phyloP scores from a whole-genome alignment of 1,140 invertebrate genomes.

The Drosophila arizonae region DNA sequence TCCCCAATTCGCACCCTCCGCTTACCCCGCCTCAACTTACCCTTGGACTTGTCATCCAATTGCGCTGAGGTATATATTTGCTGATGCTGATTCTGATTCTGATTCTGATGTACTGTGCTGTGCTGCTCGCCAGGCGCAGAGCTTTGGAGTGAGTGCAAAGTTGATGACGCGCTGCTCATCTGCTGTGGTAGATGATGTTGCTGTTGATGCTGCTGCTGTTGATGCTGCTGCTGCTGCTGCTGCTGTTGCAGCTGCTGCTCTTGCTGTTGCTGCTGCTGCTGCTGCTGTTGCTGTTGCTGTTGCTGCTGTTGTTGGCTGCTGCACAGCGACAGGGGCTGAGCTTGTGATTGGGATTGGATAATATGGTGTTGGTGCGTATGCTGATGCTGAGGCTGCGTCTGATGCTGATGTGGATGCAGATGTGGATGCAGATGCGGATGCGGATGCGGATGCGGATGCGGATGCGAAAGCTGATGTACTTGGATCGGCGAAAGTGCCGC shows the following conservation, averaged over 20 bases:
- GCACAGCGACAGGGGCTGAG: constrained; percentile 31
- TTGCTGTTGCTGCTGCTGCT: constrained; percentile 46
- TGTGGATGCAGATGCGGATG: constrained; percentile 24
- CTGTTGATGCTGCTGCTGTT: constrained; percentile 40
- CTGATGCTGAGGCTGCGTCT: constrained; percentile 40
- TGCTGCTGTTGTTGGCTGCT: constrained; percentile 41
- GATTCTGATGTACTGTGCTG: constrained; percentile 41
- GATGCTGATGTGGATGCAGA: constrained; percentile 54
- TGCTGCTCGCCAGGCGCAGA: constrained; percentile 36
- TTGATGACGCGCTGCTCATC: constrained; percentile 37
- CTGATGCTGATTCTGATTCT: constrained; percentile 32
- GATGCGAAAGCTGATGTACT: constrained; percentile 58
- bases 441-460: constrained; percentile 54
- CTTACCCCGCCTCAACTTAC: constrained; percentile 36
- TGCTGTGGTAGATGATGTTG: constrained; percentile 51
- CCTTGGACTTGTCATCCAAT: constrained; percentile 68
- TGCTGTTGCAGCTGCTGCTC: constrained; percentile 22
- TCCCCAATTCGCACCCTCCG: not conserved
- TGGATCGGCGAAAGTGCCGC: constrained; percentile 51
- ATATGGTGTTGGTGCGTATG: constrained; percentile 48
- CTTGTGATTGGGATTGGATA: constrained; percentile 33
- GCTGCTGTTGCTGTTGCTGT: constrained; percentile 40
- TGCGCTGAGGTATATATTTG: constrained; percentile 48
- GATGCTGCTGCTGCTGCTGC: constrained; percentile 44
- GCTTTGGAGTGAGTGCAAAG: constrained; percentile 51